Base-by-base conservation (phyloP, 2,797 vertebrate species). In the Enteromius viviparus region DNA sequence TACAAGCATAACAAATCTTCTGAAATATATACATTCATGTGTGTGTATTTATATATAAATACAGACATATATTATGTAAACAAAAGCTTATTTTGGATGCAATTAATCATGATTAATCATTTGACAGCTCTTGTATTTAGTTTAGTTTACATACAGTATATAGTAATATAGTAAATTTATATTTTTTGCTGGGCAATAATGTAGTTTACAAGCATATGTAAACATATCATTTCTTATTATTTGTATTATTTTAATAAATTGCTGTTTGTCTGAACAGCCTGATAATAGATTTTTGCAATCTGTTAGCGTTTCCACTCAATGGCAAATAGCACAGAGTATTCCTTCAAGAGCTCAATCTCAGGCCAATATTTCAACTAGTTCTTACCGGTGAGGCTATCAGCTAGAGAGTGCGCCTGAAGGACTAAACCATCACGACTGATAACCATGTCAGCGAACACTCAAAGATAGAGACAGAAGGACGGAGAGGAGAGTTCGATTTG, bases 361-460 rank as follows among this genome's bases (percentile, higher is more conserved):
- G 47, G 4, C 49, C 19, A 23, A 42, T 58, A 26, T 55, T 55
- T 69, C 21, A 21, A 45, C 17, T 15, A 26, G 75, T 29, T 62
- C 15, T 64, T 64, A 9, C 75, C 62, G 37, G 15, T 60, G n/a
- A 45, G 75, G 40, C 75, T 12, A 55, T 34, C 51, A 75, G 49
- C 11, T 37, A 75, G 4, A 60, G 12, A 62, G 75, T 12, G 19
- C 0, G 2, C 55, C 37, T 29, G 75, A 62, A 77, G 10, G 58
- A 47, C 75, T 77, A 77, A 45, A 64, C n/a, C 75, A 77, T 62
- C 40, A 64, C 2, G 1, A 45, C 42, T 29, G 15, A 77, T 58
- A 71, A 70, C 15, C 34, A 37, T 26, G 78, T 29, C 49, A 55
- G 78, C 1, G 32, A 66, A 69, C 64, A 42, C 78, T 80, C 78